Evolutionary conservation across 2,888 invertebrate species (phyloP), one percentile per base, ranked within the genome.

Genomic region (Quadroppia sp.): DNA sequence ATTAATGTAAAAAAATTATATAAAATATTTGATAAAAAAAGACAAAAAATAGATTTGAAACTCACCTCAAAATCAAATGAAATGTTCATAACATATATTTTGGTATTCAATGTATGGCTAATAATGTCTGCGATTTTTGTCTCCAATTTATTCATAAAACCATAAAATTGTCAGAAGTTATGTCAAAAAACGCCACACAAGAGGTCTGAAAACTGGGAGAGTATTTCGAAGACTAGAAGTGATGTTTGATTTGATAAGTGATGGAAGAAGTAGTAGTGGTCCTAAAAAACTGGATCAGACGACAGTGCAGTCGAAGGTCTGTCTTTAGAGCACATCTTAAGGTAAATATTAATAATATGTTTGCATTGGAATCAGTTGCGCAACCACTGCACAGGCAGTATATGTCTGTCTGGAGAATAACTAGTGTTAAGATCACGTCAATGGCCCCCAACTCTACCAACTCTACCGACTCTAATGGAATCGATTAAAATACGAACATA

Each of bases 161-260:
- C 23, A 23, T 23, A 53, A 53, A 53, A 53, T 53, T 23, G 53
- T 53, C 53, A 53, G 11, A 53, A 61, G 4, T 61, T 7, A 61
- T 61, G 61, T 61, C 61, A 61, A 17, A n/a, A 53, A 32, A 61
- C 61, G 61, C 61, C 61, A 61, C 61, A 61, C 61, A 61, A 61
- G 61, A 32, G 53, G 7, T 23, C 23, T 53, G 53, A 53, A 25
- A 20, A 50, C n/a, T 50, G 50, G 20, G 53, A 53, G 23, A 45
- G 17, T 45, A 17, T 2, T 11, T 11, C 45, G 53, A 61, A 61
- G 61, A 61, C 61, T 61, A 61, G 61, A 61, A 20, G 32, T 7
- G 53, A 53, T 53, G 53, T 53, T 23, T 28, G 23, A 30, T 59
- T n/a, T 32, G 61, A 61, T 61, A 61, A 61, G 61, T 61, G 32